phyloP scores from a whole-genome alignment of 2,888 invertebrate species.

The Lasioglossum calceatum region DNA sequence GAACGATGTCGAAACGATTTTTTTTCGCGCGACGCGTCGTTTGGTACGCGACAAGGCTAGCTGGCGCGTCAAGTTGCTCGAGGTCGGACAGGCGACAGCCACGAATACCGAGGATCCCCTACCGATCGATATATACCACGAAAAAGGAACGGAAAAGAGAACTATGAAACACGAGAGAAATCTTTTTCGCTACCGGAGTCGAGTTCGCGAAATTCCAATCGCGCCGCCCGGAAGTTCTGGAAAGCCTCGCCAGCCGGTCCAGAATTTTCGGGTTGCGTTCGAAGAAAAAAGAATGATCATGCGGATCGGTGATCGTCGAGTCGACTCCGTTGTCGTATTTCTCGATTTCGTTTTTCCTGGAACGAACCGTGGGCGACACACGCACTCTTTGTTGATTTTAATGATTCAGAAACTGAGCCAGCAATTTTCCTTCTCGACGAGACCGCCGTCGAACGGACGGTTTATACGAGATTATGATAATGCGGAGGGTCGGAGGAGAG shows the following conservation, averaged over 20 bases:
- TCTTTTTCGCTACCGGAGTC: neutral
- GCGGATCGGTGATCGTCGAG: constrained; percentile 1
- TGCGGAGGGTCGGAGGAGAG: neutral
- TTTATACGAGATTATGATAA: neutral
- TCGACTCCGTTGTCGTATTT: neutral
- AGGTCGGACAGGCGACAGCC: constrained; percentile 30
- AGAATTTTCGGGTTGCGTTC: constrained; percentile 45
- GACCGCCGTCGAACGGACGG: neutral
- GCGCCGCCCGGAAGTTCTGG: constrained; percentile 55
- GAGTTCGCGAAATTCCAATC: neutral
- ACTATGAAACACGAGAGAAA: neutral
- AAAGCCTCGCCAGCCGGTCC: constrained; percentile 52
- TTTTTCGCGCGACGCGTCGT: constrained; percentile 19
- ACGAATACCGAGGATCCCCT: constrained; percentile 53
- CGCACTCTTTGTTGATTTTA: constrained; percentile 1
- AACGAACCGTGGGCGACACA: neutral
- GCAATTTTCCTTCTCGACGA: neutral
- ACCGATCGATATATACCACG: neutral
- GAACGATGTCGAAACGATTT: constrained; percentile 12
- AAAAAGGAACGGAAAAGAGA: neutral
- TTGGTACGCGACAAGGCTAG: constrained; percentile 57
- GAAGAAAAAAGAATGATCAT: neutral
- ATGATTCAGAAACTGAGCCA: neutral
- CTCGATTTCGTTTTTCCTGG: neutral
- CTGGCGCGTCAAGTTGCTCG: constrained; percentile 57